Conservation (phyloP, 2,888 invertebrate genomes). For the Trissoscelio sp. region DNA sequence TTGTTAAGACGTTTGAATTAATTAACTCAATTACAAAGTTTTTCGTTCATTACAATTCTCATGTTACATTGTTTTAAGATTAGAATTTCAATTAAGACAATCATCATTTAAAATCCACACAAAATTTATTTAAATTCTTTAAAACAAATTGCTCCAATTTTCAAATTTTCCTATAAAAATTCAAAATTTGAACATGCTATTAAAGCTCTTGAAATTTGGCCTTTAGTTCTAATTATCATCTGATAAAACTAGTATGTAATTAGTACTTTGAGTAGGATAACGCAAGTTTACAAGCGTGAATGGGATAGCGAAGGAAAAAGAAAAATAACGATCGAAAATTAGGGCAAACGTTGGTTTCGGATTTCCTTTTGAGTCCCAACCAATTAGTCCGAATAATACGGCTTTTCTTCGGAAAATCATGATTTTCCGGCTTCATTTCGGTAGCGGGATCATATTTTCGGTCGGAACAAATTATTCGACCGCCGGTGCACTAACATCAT, state of each 20-base stretch:
- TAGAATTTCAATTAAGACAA: no score
- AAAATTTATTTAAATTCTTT: no score
- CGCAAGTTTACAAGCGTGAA: constrained; percentile 46
- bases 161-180: no score
- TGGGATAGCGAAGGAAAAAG: constrained; percentile 13
- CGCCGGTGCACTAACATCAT: constrained; percentile 27
- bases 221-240: constrained; percentile 39
- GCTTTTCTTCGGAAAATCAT: constrained; percentile 12
- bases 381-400: constrained; percentile 31
- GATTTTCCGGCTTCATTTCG: constrained; percentile 29
- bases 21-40: neutral
- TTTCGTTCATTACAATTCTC: no score
- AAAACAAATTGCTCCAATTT: no score
- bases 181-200: no score
- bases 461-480: constrained; percentile 42
- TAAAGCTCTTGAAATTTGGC: no score
- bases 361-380: constrained; percentile 12
- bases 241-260: constrained; percentile 30
- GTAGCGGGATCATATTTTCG: constrained; percentile 21
- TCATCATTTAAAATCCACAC: no score
- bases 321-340: constrained; percentile 25
- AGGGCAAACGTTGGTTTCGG: constrained; percentile 6
- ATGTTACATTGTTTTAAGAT: no score
- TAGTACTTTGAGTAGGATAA: constrained; percentile 30
- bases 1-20: neutral